phyloP scores from a whole-genome alignment of 2,113 vertebrate species.

The Glaucomys volans region DNA sequence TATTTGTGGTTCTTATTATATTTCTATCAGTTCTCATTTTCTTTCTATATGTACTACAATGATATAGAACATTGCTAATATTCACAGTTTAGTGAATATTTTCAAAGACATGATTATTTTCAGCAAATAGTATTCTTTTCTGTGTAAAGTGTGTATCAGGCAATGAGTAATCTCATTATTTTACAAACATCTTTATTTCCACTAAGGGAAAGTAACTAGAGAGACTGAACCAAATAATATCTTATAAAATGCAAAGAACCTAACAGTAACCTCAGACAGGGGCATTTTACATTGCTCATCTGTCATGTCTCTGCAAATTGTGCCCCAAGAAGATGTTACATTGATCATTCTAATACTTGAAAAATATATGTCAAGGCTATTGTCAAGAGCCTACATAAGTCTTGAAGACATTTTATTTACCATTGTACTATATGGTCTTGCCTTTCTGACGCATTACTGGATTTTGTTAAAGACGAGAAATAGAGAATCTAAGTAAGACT shows the following conservation, averaged over 20 bases:
- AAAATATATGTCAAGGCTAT: conserved; percentile 66
- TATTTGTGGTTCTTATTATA: background rate
- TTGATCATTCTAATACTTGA: conserved; percentile 79
- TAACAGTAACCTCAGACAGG: conserved; percentile 56
- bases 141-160: background rate
- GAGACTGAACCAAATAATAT: background rate
- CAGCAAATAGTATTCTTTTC: background rate
- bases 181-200: background rate
- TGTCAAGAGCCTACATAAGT: conserved; percentile 65
- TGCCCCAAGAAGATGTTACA: conserved; percentile 58
- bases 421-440: conserved; percentile 57
- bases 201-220: background rate
- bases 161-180: background rate
- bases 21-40: background rate
- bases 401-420: conserved; percentile 76
- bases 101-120: conserved; percentile 17
- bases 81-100: background rate
- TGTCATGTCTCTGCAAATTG: conserved; percentile 68
- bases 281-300: conserved; percentile 51
- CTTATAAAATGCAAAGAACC: conserved; percentile 54
- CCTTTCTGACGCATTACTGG: conserved; percentile 60
- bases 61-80: background rate
- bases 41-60: background rate
- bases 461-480: conserved; percentile 63
- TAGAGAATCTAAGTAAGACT: conserved; percentile 69